Evolutionary conservation across 2,888 invertebrate genomes (phyloP), one percentile per base, ranked within the genome.

Genomic region (Amiota communis): DNA sequence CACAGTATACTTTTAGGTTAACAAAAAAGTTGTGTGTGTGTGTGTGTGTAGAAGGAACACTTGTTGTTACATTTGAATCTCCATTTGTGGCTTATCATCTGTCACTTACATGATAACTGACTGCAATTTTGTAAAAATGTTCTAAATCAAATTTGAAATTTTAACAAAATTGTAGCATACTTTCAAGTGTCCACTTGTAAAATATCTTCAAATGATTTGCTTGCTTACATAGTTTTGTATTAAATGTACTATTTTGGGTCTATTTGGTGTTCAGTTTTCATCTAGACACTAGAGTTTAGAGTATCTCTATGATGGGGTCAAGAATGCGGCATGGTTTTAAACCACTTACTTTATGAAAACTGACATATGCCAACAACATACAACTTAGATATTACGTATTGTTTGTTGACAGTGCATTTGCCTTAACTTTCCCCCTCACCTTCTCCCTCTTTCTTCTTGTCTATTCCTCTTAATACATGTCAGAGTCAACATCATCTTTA

Each of bases 351-450:
- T 83, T 83, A 84, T 84, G 83, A 83, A 77, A 84, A 81, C 77
- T 84, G 83, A 83, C 83, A 84, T 81, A 76, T 82, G 84, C 79
- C 82, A 83, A 80, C 80, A 80, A 76, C 82, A 82, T 79, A 73
- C 78, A 79, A 72, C 15, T 23, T 49, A 15, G n/a, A 49, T 67
- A 9, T 4, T n/a, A 0, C 48, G 23, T 2, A 23, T 23, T 23
- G 23, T 23, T 23, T 23, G 23, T 23, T 23, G 23, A 23, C 3
- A 23, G 23, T 23, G 23, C 23, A 23, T 23, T 23, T 23, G 23
- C 23, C 3, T n/a, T n/a, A n/a, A n/a, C n/a, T n/a, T n/a, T n/a
- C n/a, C n/a, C n/a, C n/a, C n/a, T n/a, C n/a, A n/a, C n/a, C n/a
- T n/a, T n/a, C n/a, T 47, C 49, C 36, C 15, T 46, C 47, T 3